Conservation (phyloP, 2,113 vertebrate genomes). For the Ivindomyrus marchei region DNA sequence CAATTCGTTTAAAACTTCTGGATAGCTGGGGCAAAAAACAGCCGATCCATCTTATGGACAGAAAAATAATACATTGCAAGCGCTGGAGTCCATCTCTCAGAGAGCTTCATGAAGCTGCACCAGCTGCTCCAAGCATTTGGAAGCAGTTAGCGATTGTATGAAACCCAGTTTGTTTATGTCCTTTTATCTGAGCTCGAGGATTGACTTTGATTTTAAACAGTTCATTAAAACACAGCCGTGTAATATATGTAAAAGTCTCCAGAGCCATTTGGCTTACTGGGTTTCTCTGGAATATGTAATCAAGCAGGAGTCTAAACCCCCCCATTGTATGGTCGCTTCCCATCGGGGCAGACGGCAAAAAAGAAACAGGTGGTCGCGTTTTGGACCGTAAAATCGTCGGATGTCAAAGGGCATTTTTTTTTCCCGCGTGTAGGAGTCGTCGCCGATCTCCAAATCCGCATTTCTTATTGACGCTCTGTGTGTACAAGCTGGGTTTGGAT, state of each 20-base stretch:
- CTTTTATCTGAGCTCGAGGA: not conserved
- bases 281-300: slow-evolving; percentile 1
- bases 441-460: not conserved
- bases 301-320: not conserved
- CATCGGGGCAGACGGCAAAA: slow-evolving; percentile 25
- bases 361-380: slow-evolving; percentile 19
- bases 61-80: slow-evolving; percentile 3
- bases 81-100: not conserved
- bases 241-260: slow-evolving; percentile 10
- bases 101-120: not conserved
- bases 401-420: not conserved
- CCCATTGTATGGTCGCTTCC: not conserved
- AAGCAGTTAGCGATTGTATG: not conserved
- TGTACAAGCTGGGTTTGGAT: not conserved
- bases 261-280: not conserved
- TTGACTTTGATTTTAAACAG: slow-evolving; percentile 20
- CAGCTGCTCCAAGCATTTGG: slow-evolving; percentile 1
- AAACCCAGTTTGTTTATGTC: slow-evolving; percentile 10
- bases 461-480: not conserved
- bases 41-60: slow-evolving; percentile 12
- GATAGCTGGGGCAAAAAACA: not conserved
- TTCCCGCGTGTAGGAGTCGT: not conserved
- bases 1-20: slow-evolving; percentile 8
- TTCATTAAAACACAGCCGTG: slow-evolving; percentile 9
- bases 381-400: not conserved